Base-by-base conservation (phyloP, 2,888 invertebrate genomes). In the Dascillus cervinus region DNA sequence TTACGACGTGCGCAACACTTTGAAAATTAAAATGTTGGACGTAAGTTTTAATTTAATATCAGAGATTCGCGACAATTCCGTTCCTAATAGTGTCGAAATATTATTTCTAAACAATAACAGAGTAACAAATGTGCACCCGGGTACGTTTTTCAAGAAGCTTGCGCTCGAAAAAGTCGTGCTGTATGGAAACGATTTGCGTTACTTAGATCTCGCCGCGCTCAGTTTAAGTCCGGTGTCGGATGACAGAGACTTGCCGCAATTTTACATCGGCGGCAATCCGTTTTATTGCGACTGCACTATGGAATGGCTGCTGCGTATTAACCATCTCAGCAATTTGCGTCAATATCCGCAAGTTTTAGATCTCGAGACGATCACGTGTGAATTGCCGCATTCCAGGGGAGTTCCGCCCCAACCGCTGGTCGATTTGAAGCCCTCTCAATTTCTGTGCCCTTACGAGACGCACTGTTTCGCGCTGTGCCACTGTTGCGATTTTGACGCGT, bases 401-500 rank as follows among this genome's bases (percentile, higher is more conserved):
- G 71, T 75, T 11, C 75, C 79, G 47, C 73, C 75, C 26, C 73
- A 75, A 48, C 76, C 79, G 14, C 63, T 83, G 44, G 67, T 81
- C 24, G 79, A 79, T 60, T 69, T 82, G 43, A 77, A 77, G 55
- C 71, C 82, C 29, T 78, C 81, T 40, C 81, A 86, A 65, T 86
- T 87, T 66, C 71, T 88, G 47, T 88, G 87, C 63, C 77, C 77
- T 46, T 87, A 87, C 66, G 78, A 80, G 54, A 77, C 80, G 40
- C 84, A 86, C 63, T 89, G 89, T 68, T 87, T 86, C 65, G 78
- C 85, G 32, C 66, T 85, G 41, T 89, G 90, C 64, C 84, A 86
- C 65, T 90, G 89, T 67, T 90, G 89, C 68, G 86, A 87, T 60
- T 89, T 83, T 70, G 86, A 86, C 64, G 85, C 85, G 42, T 90